Percentiles rank a stretch among this genome's conserved stretches.
phyloP scores from a whole-genome alignment of 2,888 invertebrate species.

The Ormyrus pomaceus region DNA sequence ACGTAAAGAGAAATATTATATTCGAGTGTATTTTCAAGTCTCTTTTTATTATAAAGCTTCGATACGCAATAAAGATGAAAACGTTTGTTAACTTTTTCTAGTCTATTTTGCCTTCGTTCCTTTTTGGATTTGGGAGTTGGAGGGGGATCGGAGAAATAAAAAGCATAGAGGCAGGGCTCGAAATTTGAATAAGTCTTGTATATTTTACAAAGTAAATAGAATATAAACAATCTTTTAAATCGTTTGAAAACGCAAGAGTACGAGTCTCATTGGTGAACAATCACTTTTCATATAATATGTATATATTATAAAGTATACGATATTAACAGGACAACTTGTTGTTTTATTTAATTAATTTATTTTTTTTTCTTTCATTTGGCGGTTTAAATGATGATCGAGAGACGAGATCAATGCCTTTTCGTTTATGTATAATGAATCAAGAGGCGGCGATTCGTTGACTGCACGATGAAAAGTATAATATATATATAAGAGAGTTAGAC shows the following conservation, averaged over 20 bases:
- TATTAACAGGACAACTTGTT: conserved; percentile 71
- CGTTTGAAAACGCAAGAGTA: conserved; percentile 73
- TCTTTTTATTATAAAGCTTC: conserved; percentile 45
- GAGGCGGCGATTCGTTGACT: too few species aligned
- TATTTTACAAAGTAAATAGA: conserved; percentile 75
- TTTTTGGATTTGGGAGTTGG: neutral
- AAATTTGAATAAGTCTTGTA: conserved; percentile 69
- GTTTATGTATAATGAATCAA: too few species aligned
- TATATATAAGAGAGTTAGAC: too few species aligned
- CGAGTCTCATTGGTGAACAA: conserved; percentile 70
- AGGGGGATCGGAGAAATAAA: neutral
- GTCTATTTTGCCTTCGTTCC: too few species aligned
- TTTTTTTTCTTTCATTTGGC: too few species aligned
- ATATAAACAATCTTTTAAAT: conserved; percentile 74
- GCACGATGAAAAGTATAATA: too few species aligned
- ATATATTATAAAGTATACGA: conserved; percentile 69
- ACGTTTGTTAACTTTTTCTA: conserved; percentile 31
- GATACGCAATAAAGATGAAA: conserved; percentile 44
- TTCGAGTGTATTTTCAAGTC: conserved; percentile 42
- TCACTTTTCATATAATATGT: conserved; percentile 59
- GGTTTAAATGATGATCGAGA: too few species aligned
- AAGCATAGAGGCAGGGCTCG: neutral
- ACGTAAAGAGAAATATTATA: conserved; percentile 18
- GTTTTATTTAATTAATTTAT: conserved; percentile 12
- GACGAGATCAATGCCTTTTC: too few species aligned